Evolutionary conservation across 2,113 vertebrate species (phyloP).

Genomic region (Rhizomys pruinosus): DNA sequence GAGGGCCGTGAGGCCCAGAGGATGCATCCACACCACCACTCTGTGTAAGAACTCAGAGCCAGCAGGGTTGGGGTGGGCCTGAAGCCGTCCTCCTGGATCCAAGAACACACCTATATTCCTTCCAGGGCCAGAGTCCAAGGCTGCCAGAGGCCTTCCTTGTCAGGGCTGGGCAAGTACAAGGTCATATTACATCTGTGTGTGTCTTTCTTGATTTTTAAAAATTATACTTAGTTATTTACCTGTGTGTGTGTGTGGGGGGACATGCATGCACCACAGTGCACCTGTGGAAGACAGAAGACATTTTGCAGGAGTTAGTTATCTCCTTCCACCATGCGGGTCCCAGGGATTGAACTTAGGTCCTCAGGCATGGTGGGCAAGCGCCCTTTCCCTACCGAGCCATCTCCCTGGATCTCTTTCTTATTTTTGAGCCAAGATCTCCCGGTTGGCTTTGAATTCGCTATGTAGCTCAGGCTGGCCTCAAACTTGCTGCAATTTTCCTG

Average conservation of each 20-base stretch:
- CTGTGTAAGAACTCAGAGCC: background rate
- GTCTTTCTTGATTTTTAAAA: background rate
- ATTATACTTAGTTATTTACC: too few relatives aligned
- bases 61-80: background rate
- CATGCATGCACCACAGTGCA: background rate
- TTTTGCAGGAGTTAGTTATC: background rate
- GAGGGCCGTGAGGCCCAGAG: too few relatives aligned
- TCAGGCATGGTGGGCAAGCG: background rate
- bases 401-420: background rate
- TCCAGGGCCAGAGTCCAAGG: background rate
- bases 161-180: background rate
- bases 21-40: too few relatives aligned
- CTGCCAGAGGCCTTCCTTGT: background rate
- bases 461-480: background rate
- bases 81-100: too few relatives aligned
- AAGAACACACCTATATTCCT: background rate
- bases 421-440: background rate
- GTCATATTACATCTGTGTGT: background rate
- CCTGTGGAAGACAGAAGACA: background rate
- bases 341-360: background rate
- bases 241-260: background rate
- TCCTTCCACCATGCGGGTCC: background rate
- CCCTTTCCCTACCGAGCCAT: background rate
- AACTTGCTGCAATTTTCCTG: background rate
- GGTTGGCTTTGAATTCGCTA: background rate